A percentile compares a stretch with the other conserved stretches of the same genome.
Evolutionary conservation across 2,888 invertebrate species (phyloP).

Genomic region (Schizotus pectinicornis): DNA sequence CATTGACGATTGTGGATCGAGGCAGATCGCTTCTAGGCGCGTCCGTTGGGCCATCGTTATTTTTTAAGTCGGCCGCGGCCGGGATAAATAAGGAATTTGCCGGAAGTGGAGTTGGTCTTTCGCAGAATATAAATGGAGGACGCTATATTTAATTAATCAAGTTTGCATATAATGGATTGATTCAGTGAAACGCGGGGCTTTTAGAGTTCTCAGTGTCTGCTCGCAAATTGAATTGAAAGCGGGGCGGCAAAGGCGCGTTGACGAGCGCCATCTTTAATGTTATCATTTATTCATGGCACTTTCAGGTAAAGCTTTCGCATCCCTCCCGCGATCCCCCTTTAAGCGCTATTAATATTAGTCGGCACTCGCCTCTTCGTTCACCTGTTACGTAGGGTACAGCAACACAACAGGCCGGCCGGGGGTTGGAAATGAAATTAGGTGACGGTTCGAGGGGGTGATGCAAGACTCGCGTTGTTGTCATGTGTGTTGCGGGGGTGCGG

Average conservation of each 20-base stretch:
- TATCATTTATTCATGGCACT: constrained; percentile 55
- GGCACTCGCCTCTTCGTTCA: constrained; percentile 37
- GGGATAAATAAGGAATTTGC: background rate
- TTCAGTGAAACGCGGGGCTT: constrained; percentile 31
- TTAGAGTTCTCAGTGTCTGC: constrained; percentile 33
- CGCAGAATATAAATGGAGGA: constrained; percentile 11
- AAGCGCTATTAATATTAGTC: constrained; percentile 53
- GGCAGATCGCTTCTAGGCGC: no score
- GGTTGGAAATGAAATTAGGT: constrained; percentile 18
- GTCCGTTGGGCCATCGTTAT: background rate
- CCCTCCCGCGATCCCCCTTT: constrained; percentile 61
- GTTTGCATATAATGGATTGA: constrained; percentile 34
- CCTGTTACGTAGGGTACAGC: constrained; percentile 39
- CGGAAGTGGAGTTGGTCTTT: no score
- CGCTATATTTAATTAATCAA: constrained; percentile 31
- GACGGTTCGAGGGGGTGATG: constrained; percentile 7
- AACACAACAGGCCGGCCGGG: constrained; percentile 14
- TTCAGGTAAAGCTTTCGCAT: constrained; percentile 61
- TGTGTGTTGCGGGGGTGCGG: background rate
- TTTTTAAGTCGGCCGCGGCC: background rate
- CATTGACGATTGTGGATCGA: no score
- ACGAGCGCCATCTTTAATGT: constrained; percentile 63
- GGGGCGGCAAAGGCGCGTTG: constrained; percentile 43
- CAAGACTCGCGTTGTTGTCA: background rate
- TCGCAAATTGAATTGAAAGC: constrained; percentile 33